phyloP scores from a whole-genome alignment of 2,113 vertebrate genomes.

The Mirza zaza region DNA sequence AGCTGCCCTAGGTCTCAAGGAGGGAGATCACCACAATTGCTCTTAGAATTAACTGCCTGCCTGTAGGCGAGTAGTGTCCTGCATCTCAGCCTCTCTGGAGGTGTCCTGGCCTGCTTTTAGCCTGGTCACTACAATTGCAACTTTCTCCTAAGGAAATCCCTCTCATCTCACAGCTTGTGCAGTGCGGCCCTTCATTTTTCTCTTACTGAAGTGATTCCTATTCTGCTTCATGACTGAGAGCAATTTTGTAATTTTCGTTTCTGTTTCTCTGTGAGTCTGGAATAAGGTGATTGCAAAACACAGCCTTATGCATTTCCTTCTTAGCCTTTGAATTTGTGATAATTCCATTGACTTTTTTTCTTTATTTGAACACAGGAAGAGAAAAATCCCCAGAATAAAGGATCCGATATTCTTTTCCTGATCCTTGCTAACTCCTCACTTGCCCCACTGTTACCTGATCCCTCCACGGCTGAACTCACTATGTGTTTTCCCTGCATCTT shows the following conservation, averaged over 20 bases:
- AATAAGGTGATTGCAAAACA: neutral
- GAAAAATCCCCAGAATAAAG: neutral
- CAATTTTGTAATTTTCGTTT: neutral
- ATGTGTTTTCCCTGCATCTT: neutral
- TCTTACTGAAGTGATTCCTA: neutral
- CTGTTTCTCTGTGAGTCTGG: slow-evolving; percentile 4
- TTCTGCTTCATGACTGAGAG: neutral
- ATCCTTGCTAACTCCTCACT: neutral
- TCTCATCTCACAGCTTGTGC: neutral
- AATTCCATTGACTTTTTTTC: neutral
- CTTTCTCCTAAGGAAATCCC: neutral
- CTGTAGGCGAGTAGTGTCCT: neutral
- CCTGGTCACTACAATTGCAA: neutral
- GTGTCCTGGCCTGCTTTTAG: neutral
- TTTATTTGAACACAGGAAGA: neutral
- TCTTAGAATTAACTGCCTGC: neutral
- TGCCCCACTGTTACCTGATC: fast-evolving
- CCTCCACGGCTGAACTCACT: neutral
- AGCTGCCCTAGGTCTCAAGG: neutral
- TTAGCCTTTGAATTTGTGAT: neutral
- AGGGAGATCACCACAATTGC: neutral
- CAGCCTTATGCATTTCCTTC: neutral
- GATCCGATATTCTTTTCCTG: neutral
- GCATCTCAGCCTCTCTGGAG: neutral
- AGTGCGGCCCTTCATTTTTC: neutral